Percentiles rank a stretch among this genome's conserved stretches.
These are phyloP conservation scores for Siphamia tubifer DNA, from an alignment of 2,113 vertebrate species.

Conservation along the genomic window DNA sequence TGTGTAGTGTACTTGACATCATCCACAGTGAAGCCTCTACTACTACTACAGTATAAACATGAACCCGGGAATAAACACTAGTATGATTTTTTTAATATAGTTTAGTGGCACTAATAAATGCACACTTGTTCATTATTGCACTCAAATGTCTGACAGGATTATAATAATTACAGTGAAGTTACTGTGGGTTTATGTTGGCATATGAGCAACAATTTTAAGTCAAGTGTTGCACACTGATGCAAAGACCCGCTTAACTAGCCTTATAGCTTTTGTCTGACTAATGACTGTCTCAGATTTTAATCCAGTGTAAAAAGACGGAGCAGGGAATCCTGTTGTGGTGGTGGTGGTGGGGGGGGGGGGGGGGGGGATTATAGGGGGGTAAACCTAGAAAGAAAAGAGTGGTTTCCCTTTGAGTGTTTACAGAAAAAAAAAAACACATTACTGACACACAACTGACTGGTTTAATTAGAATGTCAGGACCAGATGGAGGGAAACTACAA, in stretches of 20 bases:
- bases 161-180: background rate
- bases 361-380: conserved; percentile 32
- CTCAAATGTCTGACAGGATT: background rate
- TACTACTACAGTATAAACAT: too few relatives aligned
- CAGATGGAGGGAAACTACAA: background rate
- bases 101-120: too few relatives aligned
- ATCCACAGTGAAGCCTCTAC: background rate
- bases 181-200: background rate
- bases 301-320: conserved; percentile 30
- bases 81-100: too few relatives aligned
- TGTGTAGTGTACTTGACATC: too few relatives aligned
- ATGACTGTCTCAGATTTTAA: conserved; percentile 43
- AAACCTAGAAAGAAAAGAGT: conserved; percentile 12
- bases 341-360: too few relatives aligned
- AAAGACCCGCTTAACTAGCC: conserved; percentile 27
- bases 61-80: too few relatives aligned
- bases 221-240: background rate
- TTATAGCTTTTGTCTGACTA: conserved; percentile 14
- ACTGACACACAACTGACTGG: background rate
- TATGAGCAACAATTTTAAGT: background rate
- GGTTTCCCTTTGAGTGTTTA: background rate
- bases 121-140: too few relatives aligned
- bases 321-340: conserved; percentile 23
- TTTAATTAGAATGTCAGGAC: background rate
- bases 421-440: background rate